Base-by-base conservation (phyloP, 2,888 invertebrate genomes). In the Alsophila aescularia region DNA sequence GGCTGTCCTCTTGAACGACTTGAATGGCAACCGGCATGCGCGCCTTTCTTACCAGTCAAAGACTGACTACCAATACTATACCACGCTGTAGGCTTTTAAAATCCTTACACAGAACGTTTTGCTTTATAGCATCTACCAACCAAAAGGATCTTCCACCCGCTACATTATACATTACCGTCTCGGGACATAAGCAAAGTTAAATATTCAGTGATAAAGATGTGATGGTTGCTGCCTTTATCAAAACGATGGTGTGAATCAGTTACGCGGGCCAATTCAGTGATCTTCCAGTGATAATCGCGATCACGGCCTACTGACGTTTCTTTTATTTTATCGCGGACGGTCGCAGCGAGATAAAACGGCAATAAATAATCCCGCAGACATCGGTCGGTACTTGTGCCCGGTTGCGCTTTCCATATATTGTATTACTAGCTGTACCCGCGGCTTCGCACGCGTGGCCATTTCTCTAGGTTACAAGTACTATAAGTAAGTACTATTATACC, bases 321-420 rank as follows among this genome's bases (percentile, higher is more conserved):
- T 89, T 88, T 88, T 89, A 87, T 89, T 89, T 89, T 87, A 89
- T 88, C 87, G 77, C 81, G 74, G 79, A 82, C 82, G 81, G 83
- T 83, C 83, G 81, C 79, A 66, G 76, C 78, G 76, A 87, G 87
- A 90, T 89, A 89, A 90, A 89, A 78, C 74, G 72, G 86, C 76
- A 89, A 88, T 90, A 90, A 90, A 90, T 90, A 88, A 88, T 87
- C 77, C 70, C 52, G 76, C 70, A 78, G 87, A 85, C 87, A 76
- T 75, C 68, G 77, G n/a, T 68, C 72, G 74, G 77, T 82, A 82
- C 83, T 84, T 85, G 85, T 81, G 77, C 80, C 66, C 81, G 72
- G 83, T 77, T 83, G 87, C 84, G 84, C 81, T 85, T 85, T 85
- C 81, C 84, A 83, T 85, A 83, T 84, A 83, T 83, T 85, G 83